Evolutionary conservation across 2,888 invertebrate species (phyloP).

Genomic region (Dicycla oo): DNA sequence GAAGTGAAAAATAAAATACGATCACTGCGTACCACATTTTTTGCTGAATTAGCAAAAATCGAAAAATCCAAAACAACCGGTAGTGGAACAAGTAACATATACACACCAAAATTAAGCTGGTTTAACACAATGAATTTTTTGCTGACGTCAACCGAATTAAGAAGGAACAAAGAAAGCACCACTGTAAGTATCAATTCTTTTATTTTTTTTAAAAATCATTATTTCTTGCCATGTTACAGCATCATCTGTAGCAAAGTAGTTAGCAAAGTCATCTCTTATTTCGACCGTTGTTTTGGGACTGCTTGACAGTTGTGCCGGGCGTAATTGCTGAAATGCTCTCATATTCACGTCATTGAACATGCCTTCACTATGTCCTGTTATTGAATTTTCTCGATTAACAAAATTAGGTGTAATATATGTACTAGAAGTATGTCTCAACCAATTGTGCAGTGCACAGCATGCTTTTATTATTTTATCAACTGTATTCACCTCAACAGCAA

Average conservation of each 20-base stretch:
- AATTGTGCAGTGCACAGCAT: constrained; percentile 39
- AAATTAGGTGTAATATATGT: constrained; percentile 40
- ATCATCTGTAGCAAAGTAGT: constrained; percentile 42
- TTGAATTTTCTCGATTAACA: constrained; percentile 36
- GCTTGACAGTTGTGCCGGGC: constrained; percentile 42
- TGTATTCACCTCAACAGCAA: constrained; percentile 34
- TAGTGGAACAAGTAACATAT: no score
- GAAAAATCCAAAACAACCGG: no score
- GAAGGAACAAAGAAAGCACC: constrained; percentile 18
- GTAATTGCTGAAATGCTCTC: constrained; percentile 46
- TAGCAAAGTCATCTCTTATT: constrained; percentile 39
- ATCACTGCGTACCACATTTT: constrained; percentile 41
- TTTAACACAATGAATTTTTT: constrained; percentile 35
- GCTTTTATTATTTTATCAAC: constrained; percentile 38
- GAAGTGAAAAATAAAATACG: constrained; percentile 42
- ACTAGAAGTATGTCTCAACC: constrained; percentile 39
- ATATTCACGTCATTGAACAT: constrained; percentile 45
- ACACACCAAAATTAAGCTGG: constrained; percentile 38
- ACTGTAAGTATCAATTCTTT: constrained; percentile 39
- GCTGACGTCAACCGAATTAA: constrained; percentile 41
- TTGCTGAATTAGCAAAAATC: constrained; percentile 28
- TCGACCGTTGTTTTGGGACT: constrained; percentile 40
- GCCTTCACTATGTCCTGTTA: constrained; percentile 41
- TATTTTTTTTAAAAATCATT: constrained; percentile 22
- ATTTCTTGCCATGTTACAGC: constrained; percentile 40